Evolutionary conservation across 1,140 invertebrate genomes (phyloP), one percentile per base, ranked within the genome.

Genomic region (Drosophila orena): DNA sequence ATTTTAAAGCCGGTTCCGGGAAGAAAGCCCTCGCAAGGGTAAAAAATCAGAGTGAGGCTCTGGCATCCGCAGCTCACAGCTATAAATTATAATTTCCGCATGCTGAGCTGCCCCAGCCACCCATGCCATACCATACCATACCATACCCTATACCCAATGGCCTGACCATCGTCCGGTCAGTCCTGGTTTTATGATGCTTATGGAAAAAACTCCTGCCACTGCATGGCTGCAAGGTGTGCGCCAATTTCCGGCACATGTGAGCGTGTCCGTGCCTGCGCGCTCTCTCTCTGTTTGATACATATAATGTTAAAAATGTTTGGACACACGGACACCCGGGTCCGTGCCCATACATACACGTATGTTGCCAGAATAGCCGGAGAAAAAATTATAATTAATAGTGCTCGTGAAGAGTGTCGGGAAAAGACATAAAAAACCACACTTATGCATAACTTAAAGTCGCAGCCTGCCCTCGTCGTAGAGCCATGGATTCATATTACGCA

Each of bases 21-120:
- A n/a, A 42, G 42, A 37, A 44, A 46, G 22, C 22, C 40, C 22
- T 34, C 15, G 22, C 30, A 34, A n/a, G 40, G 35, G 34, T 14
- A 10, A 47, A 75, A 64, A 69, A 77, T 77, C 66, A 64, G 50
- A 44, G 65, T 60, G 30, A 46, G 50, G 44, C 40, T 14, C 53
- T 50, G 58, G 65, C 61, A 88, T 78, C 81, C 79, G 81, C 81
- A 81, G 80, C 78, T 88, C 74, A 79, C 22, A 61, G 79, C 70
- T 78, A 86, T 86, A 86, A 86, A 86, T 86, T 86, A 86, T 86
- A 86, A 88, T 86, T 86, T 88, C 79, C 81, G 83, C 78, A 79
- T 61, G 78, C 69, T 59, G 50, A 71, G 79, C 54, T 42, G 15
- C 43, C 47, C 42, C 20, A 15, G 22, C 53, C n/a, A n/a, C n/a